Evolutionary conservation across 1,140 invertebrate species (phyloP).

Genomic region (Coelopa frigida): DNA sequence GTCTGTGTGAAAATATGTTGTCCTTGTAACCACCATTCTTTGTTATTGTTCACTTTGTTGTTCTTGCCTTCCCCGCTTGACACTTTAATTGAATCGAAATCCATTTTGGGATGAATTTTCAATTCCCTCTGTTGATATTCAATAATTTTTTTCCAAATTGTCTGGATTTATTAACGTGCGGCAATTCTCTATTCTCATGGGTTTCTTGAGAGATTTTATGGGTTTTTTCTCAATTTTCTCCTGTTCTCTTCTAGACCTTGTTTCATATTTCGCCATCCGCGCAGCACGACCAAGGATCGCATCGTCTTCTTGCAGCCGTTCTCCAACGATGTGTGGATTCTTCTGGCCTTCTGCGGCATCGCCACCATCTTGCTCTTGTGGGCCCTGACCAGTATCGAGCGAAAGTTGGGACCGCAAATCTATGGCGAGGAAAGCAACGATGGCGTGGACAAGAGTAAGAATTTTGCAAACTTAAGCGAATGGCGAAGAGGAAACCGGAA

Average conservation of each 20-base stretch:
- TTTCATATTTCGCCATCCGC: slow-evolving; percentile 60
- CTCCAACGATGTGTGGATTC: slow-evolving; percentile 49
- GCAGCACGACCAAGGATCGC: slow-evolving; percentile 52
- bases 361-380: slow-evolving; percentile 34
- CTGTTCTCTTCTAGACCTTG: slow-evolving; percentile 46
- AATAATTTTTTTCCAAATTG: not conserved
- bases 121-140: not conserved
- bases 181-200: not conserved
- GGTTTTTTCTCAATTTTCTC: too few species aligned
- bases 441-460: too few species aligned
- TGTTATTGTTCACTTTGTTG: too few species aligned
- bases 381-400: slow-evolving; percentile 30
- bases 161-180: not conserved
- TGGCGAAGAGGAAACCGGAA: too few species aligned
- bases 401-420: not conserved
- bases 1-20: too few species aligned
- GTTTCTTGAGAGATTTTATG: too few species aligned
- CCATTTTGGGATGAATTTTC: slow-evolving; percentile 5
- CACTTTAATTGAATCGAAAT: slow-evolving; percentile 15
- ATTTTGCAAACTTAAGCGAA: too few species aligned
- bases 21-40: too few species aligned
- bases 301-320: slow-evolving; percentile 56
- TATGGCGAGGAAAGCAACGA: too few species aligned
- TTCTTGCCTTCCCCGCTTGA: too few species aligned
- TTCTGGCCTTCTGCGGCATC: slow-evolving; percentile 39